A percentile compares a stretch with the other conserved stretches of the same genome.
phyloP scores from a whole-genome alignment of 37 sponge, comb jelly and placozoan species.

The Halisarca cf. caerulea region DNA sequence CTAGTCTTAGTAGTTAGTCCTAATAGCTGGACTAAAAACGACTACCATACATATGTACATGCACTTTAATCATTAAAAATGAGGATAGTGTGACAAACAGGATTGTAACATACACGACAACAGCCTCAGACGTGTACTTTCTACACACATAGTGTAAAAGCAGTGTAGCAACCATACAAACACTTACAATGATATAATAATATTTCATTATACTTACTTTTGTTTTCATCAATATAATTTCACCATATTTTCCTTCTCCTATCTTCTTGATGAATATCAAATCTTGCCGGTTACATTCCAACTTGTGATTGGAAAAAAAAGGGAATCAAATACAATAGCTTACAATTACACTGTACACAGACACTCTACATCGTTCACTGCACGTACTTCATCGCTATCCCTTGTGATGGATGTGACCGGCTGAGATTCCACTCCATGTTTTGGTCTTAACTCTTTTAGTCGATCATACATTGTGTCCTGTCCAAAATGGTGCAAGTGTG shows the following conservation, averaged over 20 bases:
- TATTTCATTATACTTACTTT: conserved; percentile 19
- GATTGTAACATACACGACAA: no score
- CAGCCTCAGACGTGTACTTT: no score
- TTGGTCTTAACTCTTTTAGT: conserved; percentile 22
- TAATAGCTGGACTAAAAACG: no score
- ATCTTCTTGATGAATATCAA: conserved; percentile 54
- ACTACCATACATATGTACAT: no score
- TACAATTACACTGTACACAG: neutral
- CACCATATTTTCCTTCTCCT: conserved; percentile 67
- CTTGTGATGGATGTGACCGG: neutral
- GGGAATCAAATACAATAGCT: neutral
- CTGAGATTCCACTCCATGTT: conserved; percentile 27
- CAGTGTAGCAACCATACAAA: no score
- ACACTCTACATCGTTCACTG: neutral
- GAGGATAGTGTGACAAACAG: no score
- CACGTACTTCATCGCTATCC: neutral
- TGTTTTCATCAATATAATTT: conserved; percentile 65
- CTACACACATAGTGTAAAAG: no score
- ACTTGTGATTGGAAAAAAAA: conserved; percentile 2
- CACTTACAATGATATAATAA: neutral
- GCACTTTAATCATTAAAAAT: no score
- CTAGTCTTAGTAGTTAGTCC: no score
- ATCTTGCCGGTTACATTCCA: conserved; percentile 42
- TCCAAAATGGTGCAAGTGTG: no score
- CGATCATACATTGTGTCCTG: neutral